Conservation (phyloP, 2,113 vertebrate genomes). For the Psephotus haematonotus region DNA sequence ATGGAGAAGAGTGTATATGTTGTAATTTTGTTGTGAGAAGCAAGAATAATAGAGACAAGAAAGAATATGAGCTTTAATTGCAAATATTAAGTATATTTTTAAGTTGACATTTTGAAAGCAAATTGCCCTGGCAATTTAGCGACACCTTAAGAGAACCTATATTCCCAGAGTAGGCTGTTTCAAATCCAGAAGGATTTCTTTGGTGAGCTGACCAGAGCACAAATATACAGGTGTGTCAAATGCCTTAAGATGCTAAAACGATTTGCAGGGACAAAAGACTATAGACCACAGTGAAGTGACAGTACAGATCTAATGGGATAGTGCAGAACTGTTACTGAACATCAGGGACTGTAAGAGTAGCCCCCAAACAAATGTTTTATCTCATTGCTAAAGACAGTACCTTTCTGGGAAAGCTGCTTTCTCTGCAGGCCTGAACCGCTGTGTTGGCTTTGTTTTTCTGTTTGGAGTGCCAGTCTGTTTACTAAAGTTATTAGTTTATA, state of each 20-base stretch:
- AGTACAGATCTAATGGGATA: not conserved
- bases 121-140: not conserved
- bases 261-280: not conserved
- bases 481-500: constrained; percentile 80
- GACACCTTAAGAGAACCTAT: not conserved
- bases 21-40: not conserved
- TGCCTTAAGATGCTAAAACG: constrained; percentile 16
- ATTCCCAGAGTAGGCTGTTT: not conserved
- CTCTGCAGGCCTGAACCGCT: not conserved
- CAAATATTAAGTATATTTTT: not conserved
- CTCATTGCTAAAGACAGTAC: not conserved
- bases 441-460: constrained; percentile 65
- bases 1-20: not conserved
- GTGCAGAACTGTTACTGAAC: not conserved
- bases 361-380: not conserved
- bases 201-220: not conserved
- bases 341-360: not conserved
- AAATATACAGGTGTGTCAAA: not conserved
- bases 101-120: not conserved
- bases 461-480: constrained; percentile 73
- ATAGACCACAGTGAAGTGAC: not conserved
- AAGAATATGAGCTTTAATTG: constrained; percentile 6
- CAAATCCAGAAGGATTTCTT: not conserved
- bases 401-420: constrained; percentile 23
- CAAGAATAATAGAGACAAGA: not conserved